A percentile compares a stretch with the other conserved stretches of the same genome.
Evolutionary conservation across 2,888 invertebrate genomes (phyloP).

Genomic region (Eucera pruinosa): DNA sequence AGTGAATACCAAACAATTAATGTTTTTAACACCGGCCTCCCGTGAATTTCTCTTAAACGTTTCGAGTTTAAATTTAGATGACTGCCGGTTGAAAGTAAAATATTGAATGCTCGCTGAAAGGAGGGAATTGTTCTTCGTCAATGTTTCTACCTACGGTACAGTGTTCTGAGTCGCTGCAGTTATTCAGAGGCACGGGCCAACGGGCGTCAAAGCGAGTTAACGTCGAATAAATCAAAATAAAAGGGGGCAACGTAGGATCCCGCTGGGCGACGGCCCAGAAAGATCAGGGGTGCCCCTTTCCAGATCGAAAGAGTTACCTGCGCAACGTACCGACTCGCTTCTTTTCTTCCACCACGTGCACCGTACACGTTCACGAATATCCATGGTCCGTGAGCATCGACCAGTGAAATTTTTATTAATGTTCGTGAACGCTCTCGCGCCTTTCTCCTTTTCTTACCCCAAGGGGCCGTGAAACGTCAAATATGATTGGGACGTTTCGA

Average conservation of each 20-base stretch:
- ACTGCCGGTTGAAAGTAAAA: too few species aligned
- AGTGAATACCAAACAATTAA: too few species aligned
- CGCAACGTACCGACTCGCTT: constrained; percentile 35
- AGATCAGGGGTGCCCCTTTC: constrained; percentile 70
- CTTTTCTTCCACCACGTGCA: constrained; percentile 6
- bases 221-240: constrained; percentile 84
- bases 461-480: constrained; percentile 8
- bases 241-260: constrained; percentile 71
- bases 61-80: too few species aligned
- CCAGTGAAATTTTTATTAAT: constrained; percentile 70
- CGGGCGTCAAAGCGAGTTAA: constrained; percentile 77
- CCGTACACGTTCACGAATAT: constrained; percentile 43
- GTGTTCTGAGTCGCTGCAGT: constrained; percentile 40
- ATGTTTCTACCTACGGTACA: constrained; percentile 39
- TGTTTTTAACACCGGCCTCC: too few species aligned
- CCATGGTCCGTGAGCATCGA: constrained; percentile 63
- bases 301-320: constrained; percentile 80
- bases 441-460: constrained; percentile 3
- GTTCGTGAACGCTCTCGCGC: constrained; percentile 52
- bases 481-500: constrained; percentile 11
- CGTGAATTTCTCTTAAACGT: too few species aligned
- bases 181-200: constrained; percentile 72
- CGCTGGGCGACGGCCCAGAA: constrained; percentile 77
- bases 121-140: constrained; percentile 4
- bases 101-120: not conserved